Evolutionary conservation across 2,888 invertebrate species (phyloP).

Genomic region (Caenorhabditis sp.): DNA sequence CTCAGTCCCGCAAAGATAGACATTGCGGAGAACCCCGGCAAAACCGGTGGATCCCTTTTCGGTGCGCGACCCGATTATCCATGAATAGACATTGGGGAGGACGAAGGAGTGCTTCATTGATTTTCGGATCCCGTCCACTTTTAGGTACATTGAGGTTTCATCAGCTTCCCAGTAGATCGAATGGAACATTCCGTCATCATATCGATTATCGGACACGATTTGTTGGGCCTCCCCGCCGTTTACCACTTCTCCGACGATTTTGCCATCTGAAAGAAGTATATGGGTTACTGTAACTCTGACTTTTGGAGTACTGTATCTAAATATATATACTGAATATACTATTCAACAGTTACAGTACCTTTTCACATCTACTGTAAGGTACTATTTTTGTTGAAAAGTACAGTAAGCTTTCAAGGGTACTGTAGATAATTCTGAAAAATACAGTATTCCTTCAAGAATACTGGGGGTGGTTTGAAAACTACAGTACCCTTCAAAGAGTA

Average conservation of each 20-base stretch:
- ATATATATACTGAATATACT: too few species aligned
- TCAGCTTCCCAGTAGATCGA: constrained; percentile 48
- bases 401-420: too few species aligned
- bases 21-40: constrained; percentile 64
- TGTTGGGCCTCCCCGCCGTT: constrained; percentile 66
- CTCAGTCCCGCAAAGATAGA: constrained; percentile 65
- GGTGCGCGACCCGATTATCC: constrained; percentile 59
- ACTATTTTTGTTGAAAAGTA: too few species aligned
- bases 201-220: constrained; percentile 51
- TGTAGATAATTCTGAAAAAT: too few species aligned
- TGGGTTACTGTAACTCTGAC: too few species aligned
- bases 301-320: too few species aligned
- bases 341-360: too few species aligned
- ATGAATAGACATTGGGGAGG: constrained; percentile 45
- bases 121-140: constrained; percentile 40
- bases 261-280: constrained; percentile 53
- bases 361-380: too few species aligned
- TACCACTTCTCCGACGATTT: constrained; percentile 65
- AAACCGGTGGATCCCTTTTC: constrained; percentile 61
- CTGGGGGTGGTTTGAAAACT: too few species aligned
- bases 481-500: too few species aligned
- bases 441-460: too few species aligned
- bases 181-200: constrained; percentile 62
- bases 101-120: constrained; percentile 25
- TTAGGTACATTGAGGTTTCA: constrained; percentile 39